These are phyloP conservation scores for Holcopasites calliopsidis DNA, from an alignment of 1,140 invertebrate genomes.

Conservation along the genomic window DNA sequence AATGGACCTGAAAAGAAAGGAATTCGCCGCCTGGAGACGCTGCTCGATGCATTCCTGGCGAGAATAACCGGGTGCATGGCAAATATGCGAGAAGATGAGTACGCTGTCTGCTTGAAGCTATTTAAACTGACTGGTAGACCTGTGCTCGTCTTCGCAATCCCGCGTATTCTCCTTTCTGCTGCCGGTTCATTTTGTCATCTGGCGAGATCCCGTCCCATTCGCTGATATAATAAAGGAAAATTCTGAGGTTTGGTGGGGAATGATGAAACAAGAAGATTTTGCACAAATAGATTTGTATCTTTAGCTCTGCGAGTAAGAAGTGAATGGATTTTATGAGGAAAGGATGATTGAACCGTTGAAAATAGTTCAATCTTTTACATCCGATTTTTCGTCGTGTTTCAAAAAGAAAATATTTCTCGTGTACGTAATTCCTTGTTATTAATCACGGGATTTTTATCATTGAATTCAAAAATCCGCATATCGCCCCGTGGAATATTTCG, in stretches of 20 bases:
- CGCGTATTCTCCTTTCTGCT: not conserved
- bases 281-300: too few relatives aligned
- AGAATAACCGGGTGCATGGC: slow-evolving; percentile 22
- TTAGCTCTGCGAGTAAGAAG: too few relatives aligned
- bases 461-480: not conserved
- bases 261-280: not conserved
- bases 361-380: too few relatives aligned
- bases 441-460: too few relatives aligned
- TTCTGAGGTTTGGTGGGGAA: not conserved
- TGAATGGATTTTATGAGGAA: too few relatives aligned
- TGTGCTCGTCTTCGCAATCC: slow-evolving; percentile 4
- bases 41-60: slow-evolving; percentile 14
- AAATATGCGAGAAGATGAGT: not conserved
- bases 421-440: too few relatives aligned
- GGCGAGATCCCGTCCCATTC: not conserved
- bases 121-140: slow-evolving; percentile 1
- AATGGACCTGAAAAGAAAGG: slow-evolving; percentile 8
- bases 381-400: too few relatives aligned
- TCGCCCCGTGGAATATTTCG: slow-evolving; percentile 42
- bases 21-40: not conserved
- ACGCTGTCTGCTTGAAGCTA: not conserved
- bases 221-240: too few relatives aligned
- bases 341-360: too few relatives aligned
- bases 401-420: too few relatives aligned
- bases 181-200: not conserved